These are phyloP conservation scores for Cynocephalus volans DNA, from an alignment of 2,113 vertebrate genomes.

Conservation along the genomic window DNA sequence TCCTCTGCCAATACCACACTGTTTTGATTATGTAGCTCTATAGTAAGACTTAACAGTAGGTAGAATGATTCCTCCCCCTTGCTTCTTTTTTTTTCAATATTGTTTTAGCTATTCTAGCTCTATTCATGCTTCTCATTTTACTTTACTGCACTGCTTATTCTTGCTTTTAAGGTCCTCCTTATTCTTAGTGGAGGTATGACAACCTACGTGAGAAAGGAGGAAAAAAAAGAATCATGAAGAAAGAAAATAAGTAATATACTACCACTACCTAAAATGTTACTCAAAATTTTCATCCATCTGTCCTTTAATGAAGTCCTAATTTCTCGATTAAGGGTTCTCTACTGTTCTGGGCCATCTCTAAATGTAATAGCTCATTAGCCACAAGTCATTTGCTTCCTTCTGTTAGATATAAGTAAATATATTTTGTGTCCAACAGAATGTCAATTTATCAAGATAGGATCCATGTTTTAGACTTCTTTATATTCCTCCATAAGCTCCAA, in stretches of 20 bases:
- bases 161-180: neutral
- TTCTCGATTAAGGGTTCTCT: constrained; percentile 18
- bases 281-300: neutral
- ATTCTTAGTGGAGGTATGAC: neutral
- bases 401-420: constrained; percentile 6
- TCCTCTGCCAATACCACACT: neutral
- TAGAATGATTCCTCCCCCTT: neutral
- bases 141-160: neutral
- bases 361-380: neutral
- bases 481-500: constrained; percentile 26
- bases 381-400: constrained; percentile 31
- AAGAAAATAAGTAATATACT: neutral
- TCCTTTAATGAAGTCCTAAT: neutral
- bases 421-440: constrained; percentile 21
- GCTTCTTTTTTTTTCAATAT: neutral
- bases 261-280: neutral
- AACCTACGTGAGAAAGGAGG: neutral
- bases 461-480: constrained; percentile 41
- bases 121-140: constrained; percentile 39
- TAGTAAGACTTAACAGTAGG: neutral
- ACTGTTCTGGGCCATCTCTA: neutral
- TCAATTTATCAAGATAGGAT: neutral
- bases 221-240: constrained; percentile 36
- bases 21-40: constrained; percentile 9
- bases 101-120: constrained; percentile 3